A percentile compares a stretch with the other conserved stretches of the same genome.
phyloP scores from a whole-genome alignment of 2,797 vertebrate genomes.

The Macrochelys suwanniensis region DNA sequence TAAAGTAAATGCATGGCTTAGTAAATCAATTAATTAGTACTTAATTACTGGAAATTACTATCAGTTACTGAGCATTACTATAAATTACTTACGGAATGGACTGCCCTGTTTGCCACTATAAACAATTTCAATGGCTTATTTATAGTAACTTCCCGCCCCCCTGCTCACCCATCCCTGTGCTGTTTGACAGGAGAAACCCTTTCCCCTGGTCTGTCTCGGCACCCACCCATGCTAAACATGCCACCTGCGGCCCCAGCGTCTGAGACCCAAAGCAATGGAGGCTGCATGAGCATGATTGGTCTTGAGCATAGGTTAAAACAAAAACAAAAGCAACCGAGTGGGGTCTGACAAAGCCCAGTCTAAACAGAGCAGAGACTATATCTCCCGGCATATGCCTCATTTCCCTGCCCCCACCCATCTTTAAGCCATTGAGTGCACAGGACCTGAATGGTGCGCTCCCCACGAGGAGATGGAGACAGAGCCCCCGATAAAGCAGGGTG shows the following conservation, averaged over 20 bases:
- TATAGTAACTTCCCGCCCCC: background rate
- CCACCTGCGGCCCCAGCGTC: background rate
- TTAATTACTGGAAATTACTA: conserved; percentile 42
- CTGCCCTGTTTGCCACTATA: background rate
- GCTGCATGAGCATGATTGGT: background rate
- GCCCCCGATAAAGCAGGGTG: background rate
- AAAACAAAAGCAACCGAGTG: background rate
- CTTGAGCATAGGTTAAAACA: background rate
- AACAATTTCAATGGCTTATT: background rate
- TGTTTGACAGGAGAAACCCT: background rate
- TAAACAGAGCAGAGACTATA: background rate
- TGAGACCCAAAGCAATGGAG: background rate
- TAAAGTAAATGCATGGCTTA: background rate
- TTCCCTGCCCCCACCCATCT: background rate
- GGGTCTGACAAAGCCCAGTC: background rate
- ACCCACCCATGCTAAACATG: background rate
- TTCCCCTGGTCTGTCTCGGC: too few species aligned
- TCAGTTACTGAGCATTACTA: background rate
- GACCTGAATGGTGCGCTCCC: background rate
- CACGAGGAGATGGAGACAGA: background rate
- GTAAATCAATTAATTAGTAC: conserved; percentile 51
- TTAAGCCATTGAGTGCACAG: background rate
- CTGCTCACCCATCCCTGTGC: too few species aligned
- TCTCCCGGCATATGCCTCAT: background rate
- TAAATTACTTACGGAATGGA: background rate